phyloP scores from a whole-genome alignment of 2,888 invertebrate genomes.

The Troides oblongomaculatus region DNA sequence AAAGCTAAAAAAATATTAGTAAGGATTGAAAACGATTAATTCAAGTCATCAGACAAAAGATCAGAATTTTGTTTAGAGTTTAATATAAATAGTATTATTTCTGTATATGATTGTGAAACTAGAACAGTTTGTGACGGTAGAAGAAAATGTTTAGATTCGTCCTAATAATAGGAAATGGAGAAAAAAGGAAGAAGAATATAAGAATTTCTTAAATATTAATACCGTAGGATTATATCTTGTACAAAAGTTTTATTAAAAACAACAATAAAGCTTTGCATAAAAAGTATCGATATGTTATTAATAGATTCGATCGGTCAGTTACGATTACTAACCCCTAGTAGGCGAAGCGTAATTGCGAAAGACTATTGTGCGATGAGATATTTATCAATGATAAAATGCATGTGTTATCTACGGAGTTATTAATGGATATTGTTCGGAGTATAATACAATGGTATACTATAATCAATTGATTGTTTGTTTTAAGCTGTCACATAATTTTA shows the following conservation, averaged over 20 bases:
- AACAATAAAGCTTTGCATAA: conserved; percentile 65
- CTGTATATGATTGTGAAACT: too few species aligned
- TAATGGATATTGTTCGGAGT: conserved; percentile 33
- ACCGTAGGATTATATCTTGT: conserved; percentile 38
- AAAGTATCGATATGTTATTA: conserved; percentile 54
- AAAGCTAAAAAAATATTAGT: too few species aligned
- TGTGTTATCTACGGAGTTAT: conserved; percentile 34
- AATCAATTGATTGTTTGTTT: background rate
- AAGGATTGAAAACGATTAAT: too few species aligned
- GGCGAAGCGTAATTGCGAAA: conserved; percentile 67
- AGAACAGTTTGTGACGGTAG: too few species aligned
- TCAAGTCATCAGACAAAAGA: too few species aligned
- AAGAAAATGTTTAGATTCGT: too few species aligned
- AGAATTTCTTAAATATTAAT: background rate
- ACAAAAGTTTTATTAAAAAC: conserved; percentile 69
- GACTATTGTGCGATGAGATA: conserved; percentile 59
- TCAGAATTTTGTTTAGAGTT: too few species aligned
- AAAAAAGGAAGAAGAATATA: too few species aligned
- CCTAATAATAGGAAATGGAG: too few species aligned
- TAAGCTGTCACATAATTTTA: background rate
- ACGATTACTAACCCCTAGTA: conserved; percentile 72
- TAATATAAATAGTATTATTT: too few species aligned
- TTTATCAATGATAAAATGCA: conserved; percentile 52
- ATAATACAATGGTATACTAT: conserved; percentile 6
- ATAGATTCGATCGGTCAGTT: conserved; percentile 54